Base-by-base conservation (phyloP, 2,113 vertebrate species). In the Colaptes auratus region DNA sequence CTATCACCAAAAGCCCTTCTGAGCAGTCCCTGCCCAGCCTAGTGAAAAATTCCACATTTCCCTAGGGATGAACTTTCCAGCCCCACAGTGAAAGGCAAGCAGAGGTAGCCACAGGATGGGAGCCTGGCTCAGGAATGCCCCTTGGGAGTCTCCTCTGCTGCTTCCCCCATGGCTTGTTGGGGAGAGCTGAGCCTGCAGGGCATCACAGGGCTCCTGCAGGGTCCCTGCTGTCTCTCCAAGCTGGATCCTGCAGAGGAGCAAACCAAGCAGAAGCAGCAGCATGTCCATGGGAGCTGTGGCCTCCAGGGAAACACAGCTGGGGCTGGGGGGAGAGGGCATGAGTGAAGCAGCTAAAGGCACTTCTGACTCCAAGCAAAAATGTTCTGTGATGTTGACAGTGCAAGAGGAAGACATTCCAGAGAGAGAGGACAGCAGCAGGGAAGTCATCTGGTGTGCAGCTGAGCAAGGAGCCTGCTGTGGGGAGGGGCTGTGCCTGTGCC, bases 101-200 rank as follows among this genome's bases (percentile, higher is more conserved):
- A 70, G n/a, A 10, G 21, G 9, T 18, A 50, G 50, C 16, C 2
- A 4, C 13, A 60, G 78, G 27, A 31, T 6, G 3, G 7, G 33
- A 77, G 17, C n/a, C 16, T 64, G 24, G 21, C 63, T n/a, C 60
- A 52, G 36, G 60, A 69, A 16, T 23, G 5, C 2, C 20, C 20
- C 1, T 21, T 0, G 0, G 19, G 8, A 1, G 1, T 48, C 69
- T n/a, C 30, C 19, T 7, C 53, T 42, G 59, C 58, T 75, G 39
- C 42, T 79, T 1, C 76, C n/a, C 12, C 78, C 25, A 11, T 5
- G 12, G 35, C 4, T 2, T 12, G 0, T 2, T 9, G 21, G 35
- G 36, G 64, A 4, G 4, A 39, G 28, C 44, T 65, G 58, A 17
- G 18, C 35, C 14, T 63, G 30, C 1, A 23, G 36, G 36, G 55